Evolutionary conservation across 2,888 invertebrate genomes (phyloP).

Genomic region (Argyresthia albistria): DNA sequence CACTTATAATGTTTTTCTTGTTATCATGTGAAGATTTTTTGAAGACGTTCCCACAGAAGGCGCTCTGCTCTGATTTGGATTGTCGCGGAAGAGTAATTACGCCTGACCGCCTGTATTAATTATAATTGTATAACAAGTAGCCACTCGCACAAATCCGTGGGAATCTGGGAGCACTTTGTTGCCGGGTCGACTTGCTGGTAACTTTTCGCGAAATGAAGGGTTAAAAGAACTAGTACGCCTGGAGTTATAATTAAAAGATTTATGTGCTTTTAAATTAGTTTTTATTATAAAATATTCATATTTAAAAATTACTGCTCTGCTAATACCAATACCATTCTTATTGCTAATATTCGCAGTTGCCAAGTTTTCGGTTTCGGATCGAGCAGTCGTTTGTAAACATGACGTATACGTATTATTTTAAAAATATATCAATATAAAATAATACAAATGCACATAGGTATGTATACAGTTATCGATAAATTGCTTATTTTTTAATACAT

Average conservation of each 20-base stretch:
- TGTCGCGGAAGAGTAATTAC: conserved; percentile 19
- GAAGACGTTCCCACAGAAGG: conserved; percentile 63
- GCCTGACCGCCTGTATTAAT: conserved; percentile 47
- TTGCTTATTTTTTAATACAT: conserved; percentile 22
- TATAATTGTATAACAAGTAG: conserved; percentile 13
- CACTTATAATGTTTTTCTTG: conserved; percentile 30
- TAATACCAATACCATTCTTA: background rate
- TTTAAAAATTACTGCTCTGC: conserved; percentile 48
- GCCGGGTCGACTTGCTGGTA: background rate
- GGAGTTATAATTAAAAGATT: background rate
- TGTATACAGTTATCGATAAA: conserved; percentile 23
- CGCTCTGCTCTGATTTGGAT: conserved; percentile 39
- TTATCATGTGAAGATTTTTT: conserved; percentile 68
- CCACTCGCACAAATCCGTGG: conserved; percentile 21
- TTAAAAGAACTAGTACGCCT: background rate
- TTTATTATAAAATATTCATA: conserved; percentile 65
- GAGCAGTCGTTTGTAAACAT: conserved; percentile 36
- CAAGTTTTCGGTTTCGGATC: conserved; percentile 5
- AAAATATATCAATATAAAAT: conserved; percentile 52
- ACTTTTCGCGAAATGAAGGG: background rate
- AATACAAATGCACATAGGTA: conserved; percentile 39
- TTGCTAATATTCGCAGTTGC: conserved; percentile 12
- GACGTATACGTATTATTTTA: conserved; percentile 27
- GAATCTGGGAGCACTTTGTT: conserved; percentile 6
- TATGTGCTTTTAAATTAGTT: conserved; percentile 41